Evolutionary conservation across 2,888 invertebrate genomes (phyloP), one percentile per base, ranked within the genome.

Genomic region (Spodoptera littoralis): DNA sequence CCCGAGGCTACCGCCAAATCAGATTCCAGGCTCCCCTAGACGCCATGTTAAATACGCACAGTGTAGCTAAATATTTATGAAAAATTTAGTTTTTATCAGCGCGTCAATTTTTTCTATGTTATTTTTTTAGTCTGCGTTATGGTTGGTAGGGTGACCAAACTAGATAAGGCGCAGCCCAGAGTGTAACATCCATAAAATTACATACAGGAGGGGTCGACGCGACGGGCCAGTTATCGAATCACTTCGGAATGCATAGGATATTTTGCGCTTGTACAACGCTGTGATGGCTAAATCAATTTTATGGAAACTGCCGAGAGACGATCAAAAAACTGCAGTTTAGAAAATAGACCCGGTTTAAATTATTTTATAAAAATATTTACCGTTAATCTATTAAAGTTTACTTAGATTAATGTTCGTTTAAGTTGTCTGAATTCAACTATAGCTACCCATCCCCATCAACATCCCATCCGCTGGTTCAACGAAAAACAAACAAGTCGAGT

Each of bases 231-330:
- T 90, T 90, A 91, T 91, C 83, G 87, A 89, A 89, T 91, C 88
- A 90, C 88, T 90, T 83, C 77, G 84, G 86, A 89, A 91, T 91
- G 88, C 90, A 90, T 91, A 85, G 90, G 87, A 89, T 88, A 89
- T 89, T 91, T 90, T 84, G 77, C 84, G 87, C 87, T 81, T 72
- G 76, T 80, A 79, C 77, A 83, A 82, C 77, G 77, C 73, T 79
- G 65, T 77, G 69, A 76, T 54, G 76, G 73, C 62, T 82, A 78
- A 87, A 84, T 80, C 80, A 81, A 87, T 90, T 88, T 86, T 60
- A 72, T 77, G 77, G 77, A 80, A 82, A 63, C 44, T 63, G 59
- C 47, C 44, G 2, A 12, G 18, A 51, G 51, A 27, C 8, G 13
- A 62, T 44, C 13, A 9, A 12, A 43, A 48, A 56, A 56, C 30